Base-by-base conservation (phyloP, 2,888 invertebrate genomes). In the Nomada flava region DNA sequence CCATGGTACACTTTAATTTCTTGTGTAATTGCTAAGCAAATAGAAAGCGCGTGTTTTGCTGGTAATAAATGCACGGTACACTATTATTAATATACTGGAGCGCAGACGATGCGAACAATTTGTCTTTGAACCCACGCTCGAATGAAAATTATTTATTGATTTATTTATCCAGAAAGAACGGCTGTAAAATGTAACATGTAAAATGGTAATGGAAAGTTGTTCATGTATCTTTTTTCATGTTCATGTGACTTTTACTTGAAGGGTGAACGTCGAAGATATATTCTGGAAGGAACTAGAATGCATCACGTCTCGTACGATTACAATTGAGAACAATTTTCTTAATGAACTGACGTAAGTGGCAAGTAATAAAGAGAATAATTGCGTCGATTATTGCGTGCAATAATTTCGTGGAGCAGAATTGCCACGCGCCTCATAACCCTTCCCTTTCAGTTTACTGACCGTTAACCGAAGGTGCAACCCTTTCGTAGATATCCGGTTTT, bases 381-480 rank as follows among this genome's bases (percentile, higher is more conserved):
- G 11, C 57, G 60, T 81, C 83, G 76, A 90, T 88, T 85, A 90
- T 90, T 85, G 69, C 71, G 76, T 79, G 84, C 85, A 86, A 88
- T 89, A 70, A 79, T 85, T 78, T 68, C 57, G 62, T 74, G 70
- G 64, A 77, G 78, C 36, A 70, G 76, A 74, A 79, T 78, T 74
- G 82, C 74, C 88, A 82, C 84, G 80, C 53, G 87, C 77, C 86
- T 59, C 62, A n/a, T 53, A 89, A 89, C 86, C 89, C 89, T 89
- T 89, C 79, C 78, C 82, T 65, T 87, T 67, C 57, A 70, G 59
- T 29, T 60, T 62, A 71, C 64, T 79, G 82, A 81, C 82, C 80
- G 69, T 87, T 83, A 78, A 64, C 77, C 55, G 29, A 82, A 86
- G 78, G 69, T 83, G 84, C 57, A 88, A 87, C 85, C 86, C 88